Evolutionary conservation across 2,113 vertebrate species (phyloP).

Genomic region (Pelvicachromis taeniatus): DNA sequence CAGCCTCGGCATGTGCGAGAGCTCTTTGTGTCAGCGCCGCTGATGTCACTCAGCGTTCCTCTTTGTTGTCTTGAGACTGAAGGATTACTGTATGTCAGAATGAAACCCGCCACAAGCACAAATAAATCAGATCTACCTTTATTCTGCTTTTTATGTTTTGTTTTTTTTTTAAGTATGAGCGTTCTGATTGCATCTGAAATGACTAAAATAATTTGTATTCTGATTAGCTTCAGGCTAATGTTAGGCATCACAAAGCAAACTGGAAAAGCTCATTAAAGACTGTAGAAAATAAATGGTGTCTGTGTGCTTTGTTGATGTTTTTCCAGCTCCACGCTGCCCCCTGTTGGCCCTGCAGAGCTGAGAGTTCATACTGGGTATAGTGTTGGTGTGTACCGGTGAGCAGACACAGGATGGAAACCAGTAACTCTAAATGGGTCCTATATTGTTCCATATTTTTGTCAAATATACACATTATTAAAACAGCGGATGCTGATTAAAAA

Average conservation of each 20-base stretch:
- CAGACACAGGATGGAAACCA: not conserved
- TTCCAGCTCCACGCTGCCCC: constrained; percentile 6
- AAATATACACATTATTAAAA: not conserved
- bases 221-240: constrained; percentile 52
- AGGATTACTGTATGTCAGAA: constrained; percentile 7
- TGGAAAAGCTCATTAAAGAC: constrained; percentile 66
- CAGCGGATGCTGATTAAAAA: not conserved
- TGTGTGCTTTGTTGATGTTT: not conserved
- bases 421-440: not conserved
- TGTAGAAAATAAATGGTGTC: constrained; percentile 36
- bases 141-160: constrained; percentile 54
- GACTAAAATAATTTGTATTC: constrained; percentile 44
- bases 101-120: constrained; percentile 41
- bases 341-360: not conserved
- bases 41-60: constrained; percentile 20
- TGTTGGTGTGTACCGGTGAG: not conserved
- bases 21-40: constrained; percentile 11
- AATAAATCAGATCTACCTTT: constrained; percentile 51
- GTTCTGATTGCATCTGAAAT: constrained; percentile 49
- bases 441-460: not conserved
- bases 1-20: not conserved
- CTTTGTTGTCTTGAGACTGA: constrained; percentile 4
- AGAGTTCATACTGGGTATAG: not conserved
- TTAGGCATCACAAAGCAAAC: constrained; percentile 43
- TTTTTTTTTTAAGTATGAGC: constrained; percentile 50